Evolutionary conservation across 1,140 invertebrate genomes (phyloP), one percentile per base, ranked within the genome.

Genomic region (Hylaeus volcanicus): DNA sequence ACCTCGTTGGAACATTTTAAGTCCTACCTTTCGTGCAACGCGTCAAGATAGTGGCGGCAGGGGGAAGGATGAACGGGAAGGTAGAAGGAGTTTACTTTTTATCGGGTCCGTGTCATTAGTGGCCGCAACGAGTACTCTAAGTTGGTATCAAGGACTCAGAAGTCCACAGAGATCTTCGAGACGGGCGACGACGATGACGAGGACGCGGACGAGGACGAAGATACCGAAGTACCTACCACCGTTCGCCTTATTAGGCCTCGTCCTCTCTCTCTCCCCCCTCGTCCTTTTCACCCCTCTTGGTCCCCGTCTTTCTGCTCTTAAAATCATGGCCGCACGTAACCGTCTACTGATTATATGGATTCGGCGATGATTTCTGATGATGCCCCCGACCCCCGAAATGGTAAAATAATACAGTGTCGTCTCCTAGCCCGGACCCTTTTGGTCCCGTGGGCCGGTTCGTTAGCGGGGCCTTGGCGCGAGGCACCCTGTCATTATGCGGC

Each of bases 401-500:
- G 89, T 90, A 86, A 92, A 92, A 92, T 92, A 92, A 92, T 91
- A 90, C 89, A 90, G 90, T 90, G 89, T 90, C 88, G 88, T 87
- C 79, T 91, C 86, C 86, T 91, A 90, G 89, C 87, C 87, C 76
- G 88, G 85, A 83, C 79, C 84, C 83, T 72, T 82, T 85, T 66
- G 78, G 85, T 86, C 86, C 82, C 82, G 83, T 84, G 88, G 90
- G 90, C 89, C 84, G 89, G 91, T 92, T 92, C 91, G 91, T 92
- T 92, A 92, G 90, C 87, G 89, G 86, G 82, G 87, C 90, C 89
- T 88, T 91, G 89, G 91, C 89, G 90, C 86, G 88, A 87, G 79
- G 86, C 91, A 92, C 90, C 91, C 90, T 92, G 90, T 92, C 89
- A 92, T 92, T 92, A 92, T 91, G 89, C 87, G 89, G 90, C 90